Percentiles rank a stretch among this genome's conserved stretches.
phyloP scores from a whole-genome alignment of 2,113 vertebrate species.

The Bujurquina vittata region DNA sequence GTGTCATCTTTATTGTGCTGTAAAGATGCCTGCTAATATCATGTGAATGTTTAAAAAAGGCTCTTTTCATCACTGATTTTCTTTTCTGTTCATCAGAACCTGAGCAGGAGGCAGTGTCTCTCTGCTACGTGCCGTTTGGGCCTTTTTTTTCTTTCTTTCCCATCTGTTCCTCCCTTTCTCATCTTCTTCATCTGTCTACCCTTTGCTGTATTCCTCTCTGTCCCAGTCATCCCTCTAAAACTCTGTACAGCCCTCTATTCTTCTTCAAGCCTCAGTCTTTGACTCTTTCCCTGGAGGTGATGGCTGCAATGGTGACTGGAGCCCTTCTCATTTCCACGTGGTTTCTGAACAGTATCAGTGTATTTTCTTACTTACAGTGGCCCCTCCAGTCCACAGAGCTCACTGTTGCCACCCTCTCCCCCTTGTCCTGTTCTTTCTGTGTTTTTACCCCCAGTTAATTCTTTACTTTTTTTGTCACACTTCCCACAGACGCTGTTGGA shows the following conservation, averaged over 20 bases:
- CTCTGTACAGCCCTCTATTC: background rate
- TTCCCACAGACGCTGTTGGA: constrained; percentile 5
- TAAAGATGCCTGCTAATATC: background rate
- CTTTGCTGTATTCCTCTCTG: constrained; percentile 11
- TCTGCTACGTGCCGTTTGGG: background rate
- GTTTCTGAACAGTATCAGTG: background rate
- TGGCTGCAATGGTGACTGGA: background rate
- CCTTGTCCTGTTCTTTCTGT: background rate
- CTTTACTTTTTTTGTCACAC: background rate
- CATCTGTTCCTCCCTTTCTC: constrained; percentile 31
- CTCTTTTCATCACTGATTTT: background rate
- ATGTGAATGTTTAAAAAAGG: background rate
- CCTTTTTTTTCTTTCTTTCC: constrained; percentile 9
- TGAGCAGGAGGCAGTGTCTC: constrained; percentile 16
- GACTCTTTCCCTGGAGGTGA: background rate
- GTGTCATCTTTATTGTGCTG: background rate
- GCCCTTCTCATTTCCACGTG: background rate
- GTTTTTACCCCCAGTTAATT: background rate
- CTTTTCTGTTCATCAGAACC: constrained; percentile 15
- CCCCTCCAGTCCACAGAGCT: background rate
- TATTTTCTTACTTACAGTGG: background rate
- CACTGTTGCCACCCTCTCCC: background rate
- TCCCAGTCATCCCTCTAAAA: constrained; percentile 10
- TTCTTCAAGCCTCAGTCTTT: background rate
- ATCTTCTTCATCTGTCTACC: constrained; percentile 14